A percentile compares a stretch with the other conserved stretches of the same genome.
These are phyloP conservation scores for Pogonognathellus flavescens DNA, from an alignment of 1,140 invertebrate species.

Conservation along the genomic window DNA sequence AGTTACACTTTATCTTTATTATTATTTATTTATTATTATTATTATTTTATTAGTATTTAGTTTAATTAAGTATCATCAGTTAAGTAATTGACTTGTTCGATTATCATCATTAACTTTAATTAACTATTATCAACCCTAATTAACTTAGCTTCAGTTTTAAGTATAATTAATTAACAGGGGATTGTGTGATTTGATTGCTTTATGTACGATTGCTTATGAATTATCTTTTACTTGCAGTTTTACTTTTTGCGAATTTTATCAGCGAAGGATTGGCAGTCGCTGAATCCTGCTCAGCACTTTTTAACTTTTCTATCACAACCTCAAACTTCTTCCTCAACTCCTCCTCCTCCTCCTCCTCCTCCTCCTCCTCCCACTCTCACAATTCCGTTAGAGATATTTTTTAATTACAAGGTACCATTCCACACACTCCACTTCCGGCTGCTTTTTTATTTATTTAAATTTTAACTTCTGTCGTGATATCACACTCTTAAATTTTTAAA, in stretches of 20 bases:
- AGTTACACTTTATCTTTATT: background rate
- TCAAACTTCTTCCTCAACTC: background rate
- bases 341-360: no score
- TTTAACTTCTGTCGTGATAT: no score
- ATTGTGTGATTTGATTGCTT: conserved; percentile 49
- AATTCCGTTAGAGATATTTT: no score
- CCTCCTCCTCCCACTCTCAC: background rate
- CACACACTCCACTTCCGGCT: conserved; percentile 10
- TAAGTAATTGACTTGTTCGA: no score
- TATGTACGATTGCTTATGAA: conserved; percentile 48
- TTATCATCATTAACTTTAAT: no score
- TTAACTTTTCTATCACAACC: conserved; percentile 39
- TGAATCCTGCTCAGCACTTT: conserved; percentile 39
- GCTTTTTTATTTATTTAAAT: no score
- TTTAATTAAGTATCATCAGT: no score
- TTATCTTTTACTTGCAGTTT: conserved; percentile 28
- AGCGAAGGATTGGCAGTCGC: conserved; percentile 38
- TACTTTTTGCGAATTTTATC: background rate
- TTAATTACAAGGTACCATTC: conserved; percentile 32
- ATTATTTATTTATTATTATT: no score
- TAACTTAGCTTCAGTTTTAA: no score
- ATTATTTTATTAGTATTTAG: no score
- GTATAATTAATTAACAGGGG: background rate
- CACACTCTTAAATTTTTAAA: conserved; percentile 7
- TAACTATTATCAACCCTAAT: no score